These are phyloP conservation scores for Podargus strigoides DNA, from an alignment of 2,797 vertebrate species.

Conservation along the genomic window DNA sequence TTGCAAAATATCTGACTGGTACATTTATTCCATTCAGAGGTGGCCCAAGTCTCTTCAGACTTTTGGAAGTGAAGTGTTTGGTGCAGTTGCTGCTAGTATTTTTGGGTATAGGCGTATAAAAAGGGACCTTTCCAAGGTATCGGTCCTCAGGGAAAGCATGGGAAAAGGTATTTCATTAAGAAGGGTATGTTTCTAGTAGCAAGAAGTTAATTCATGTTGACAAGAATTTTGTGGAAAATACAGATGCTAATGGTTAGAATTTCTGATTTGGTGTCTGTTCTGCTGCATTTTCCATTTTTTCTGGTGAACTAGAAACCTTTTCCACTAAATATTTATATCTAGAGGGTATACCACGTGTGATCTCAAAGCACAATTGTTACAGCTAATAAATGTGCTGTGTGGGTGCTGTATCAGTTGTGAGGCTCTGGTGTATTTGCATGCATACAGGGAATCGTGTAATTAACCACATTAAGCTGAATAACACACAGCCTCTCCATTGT, in stretches of 20 bases:
- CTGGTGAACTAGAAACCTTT: neutral
- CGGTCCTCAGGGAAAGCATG: neutral
- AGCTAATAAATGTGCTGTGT: neutral
- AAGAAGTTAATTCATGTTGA: neutral
- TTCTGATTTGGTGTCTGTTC: neutral
- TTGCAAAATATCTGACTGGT: neutral
- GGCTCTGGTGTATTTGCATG: neutral
- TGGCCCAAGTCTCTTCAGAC: neutral
- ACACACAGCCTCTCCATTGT: slow-evolving; percentile 13
- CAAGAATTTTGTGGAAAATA: neutral
- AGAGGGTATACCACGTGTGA: neutral
- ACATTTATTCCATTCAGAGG: neutral
- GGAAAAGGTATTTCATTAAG: neutral
- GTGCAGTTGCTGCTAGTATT: neutral
- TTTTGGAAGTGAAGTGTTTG: neutral
- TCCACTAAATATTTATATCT: neutral
- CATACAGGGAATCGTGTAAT: neutral
- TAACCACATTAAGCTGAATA: slow-evolving; percentile 5
- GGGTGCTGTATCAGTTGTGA: neutral
- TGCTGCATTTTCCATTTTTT: neutral
- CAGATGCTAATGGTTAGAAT: neutral
- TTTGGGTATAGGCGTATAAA: neutral
- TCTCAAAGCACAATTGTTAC: neutral
- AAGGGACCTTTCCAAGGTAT: neutral
- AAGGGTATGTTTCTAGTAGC: neutral